Conservation (phyloP, 1,140 invertebrate species). For the Tigriopus japonicus region DNA sequence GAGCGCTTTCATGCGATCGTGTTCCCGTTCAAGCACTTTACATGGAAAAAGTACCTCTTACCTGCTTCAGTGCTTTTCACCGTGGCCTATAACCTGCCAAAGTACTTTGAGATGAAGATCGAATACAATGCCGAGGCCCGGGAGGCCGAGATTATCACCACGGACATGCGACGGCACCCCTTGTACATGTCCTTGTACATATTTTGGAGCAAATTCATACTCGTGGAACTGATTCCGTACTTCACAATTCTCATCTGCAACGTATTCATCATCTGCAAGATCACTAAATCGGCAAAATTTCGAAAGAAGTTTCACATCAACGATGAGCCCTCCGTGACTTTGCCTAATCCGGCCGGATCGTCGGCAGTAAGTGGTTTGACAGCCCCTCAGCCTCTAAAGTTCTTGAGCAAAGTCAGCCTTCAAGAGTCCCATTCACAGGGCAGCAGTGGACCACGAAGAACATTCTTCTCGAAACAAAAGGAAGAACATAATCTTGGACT, state of each 20-base stretch:
- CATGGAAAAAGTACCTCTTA: conserved; percentile 1
- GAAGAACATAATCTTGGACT: background rate
- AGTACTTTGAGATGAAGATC: conserved; percentile 8
- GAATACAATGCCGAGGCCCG: background rate
- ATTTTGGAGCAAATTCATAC: background rate
- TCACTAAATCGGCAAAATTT: background rate
- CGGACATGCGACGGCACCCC: background rate
- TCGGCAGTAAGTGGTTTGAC: background rate
- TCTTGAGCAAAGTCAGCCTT: background rate
- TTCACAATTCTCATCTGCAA: background rate
- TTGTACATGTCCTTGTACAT: background rate
- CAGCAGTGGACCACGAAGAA: background rate
- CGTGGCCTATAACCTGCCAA: conserved; percentile 4
- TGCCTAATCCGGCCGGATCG: background rate
- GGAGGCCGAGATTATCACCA: background rate
- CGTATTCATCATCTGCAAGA: background rate
- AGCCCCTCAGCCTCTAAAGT: background rate
- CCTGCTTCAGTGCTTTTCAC: background rate
- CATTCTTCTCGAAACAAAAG: background rate
- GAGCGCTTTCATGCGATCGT: conserved; percentile 8
- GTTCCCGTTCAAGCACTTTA: conserved; percentile 1
- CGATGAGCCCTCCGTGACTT: background rate
- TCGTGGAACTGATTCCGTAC: background rate
- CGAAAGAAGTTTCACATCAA: background rate
- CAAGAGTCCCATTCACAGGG: background rate